Conservation (phyloP, 1,140 invertebrate species). For the Hylaeus volcanicus region DNA sequence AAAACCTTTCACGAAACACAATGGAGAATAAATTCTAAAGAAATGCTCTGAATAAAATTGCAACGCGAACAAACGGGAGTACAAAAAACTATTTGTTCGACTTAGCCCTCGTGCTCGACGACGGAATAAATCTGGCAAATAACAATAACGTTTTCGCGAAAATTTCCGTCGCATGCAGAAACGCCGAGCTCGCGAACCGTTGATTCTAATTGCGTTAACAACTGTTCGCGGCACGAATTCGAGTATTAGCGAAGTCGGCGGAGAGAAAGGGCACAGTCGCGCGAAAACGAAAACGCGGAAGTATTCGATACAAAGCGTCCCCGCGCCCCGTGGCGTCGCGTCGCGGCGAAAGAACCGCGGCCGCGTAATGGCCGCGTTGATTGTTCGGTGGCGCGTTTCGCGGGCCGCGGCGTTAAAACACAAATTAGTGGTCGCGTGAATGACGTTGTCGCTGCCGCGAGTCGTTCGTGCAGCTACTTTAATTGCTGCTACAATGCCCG, state of each 20-base stretch:
- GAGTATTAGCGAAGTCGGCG: not conserved
- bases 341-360: not conserved
- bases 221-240: not conserved
- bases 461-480: constrained; percentile 38
- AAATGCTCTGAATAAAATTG: too few relatives aligned
- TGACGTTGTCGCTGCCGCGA: constrained; percentile 13
- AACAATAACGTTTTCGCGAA: too few relatives aligned
- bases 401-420: constrained; percentile 17
- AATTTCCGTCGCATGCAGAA: too few relatives aligned
- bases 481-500: constrained; percentile 42
- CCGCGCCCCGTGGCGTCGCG: not conserved
- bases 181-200: too few relatives aligned
- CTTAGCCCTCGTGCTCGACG: too few relatives aligned
- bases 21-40: too few relatives aligned
- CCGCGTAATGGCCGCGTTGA: constrained; percentile 8
- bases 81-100: too few relatives aligned
- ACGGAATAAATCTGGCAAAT: too few relatives aligned
- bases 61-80: too few relatives aligned
- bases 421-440: constrained; percentile 40
- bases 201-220: not conserved
- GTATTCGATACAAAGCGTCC: not conserved
- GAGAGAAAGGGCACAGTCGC: not conserved
- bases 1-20: too few relatives aligned
- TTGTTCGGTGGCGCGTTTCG: constrained; percentile 22
- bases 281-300: not conserved